Evolutionary conservation across 1,140 invertebrate genomes (phyloP).

Genomic region (Physella acuta): DNA sequence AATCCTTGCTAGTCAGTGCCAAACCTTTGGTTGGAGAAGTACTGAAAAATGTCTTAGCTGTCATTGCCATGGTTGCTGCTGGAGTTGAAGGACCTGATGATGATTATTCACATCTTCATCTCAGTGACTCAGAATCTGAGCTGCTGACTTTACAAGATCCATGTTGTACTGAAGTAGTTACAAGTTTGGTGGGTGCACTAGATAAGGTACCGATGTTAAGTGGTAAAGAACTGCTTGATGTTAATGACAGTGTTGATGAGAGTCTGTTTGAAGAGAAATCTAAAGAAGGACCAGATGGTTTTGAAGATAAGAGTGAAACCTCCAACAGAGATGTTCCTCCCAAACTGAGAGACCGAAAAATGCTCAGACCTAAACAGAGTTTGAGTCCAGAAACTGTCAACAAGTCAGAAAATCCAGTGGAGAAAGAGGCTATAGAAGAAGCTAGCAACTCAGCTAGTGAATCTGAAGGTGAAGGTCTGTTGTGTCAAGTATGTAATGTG

Average conservation of each 20-base stretch:
- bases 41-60: neutral
- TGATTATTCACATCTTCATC: neutral
- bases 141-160: constrained; percentile 1
- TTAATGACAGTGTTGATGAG: neutral
- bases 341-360: constrained; percentile 15
- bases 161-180: no score
- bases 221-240: no score
- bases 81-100: neutral
- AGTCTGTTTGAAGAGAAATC: neutral
- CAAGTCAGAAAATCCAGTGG: constrained; percentile 1
- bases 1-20: neutral
- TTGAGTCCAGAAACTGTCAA: constrained; percentile 14
- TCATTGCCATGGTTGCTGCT: neutral
- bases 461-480: constrained; percentile 19
- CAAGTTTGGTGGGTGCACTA: no score
- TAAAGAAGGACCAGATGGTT: no score
- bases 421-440: constrained; percentile 1
- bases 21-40: constrained; percentile 4
- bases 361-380: constrained; percentile 19
- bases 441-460: constrained; percentile 12
- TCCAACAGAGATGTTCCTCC: constrained; percentile 14
- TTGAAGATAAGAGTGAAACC: neutral
- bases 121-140: neutral
- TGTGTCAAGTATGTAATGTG: constrained; percentile 22
- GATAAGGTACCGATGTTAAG: no score